A percentile compares a stretch with the other conserved stretches of the same genome.
Evolutionary conservation across 2,797 vertebrate species (phyloP).

Genomic region (Karalla daura): DNA sequence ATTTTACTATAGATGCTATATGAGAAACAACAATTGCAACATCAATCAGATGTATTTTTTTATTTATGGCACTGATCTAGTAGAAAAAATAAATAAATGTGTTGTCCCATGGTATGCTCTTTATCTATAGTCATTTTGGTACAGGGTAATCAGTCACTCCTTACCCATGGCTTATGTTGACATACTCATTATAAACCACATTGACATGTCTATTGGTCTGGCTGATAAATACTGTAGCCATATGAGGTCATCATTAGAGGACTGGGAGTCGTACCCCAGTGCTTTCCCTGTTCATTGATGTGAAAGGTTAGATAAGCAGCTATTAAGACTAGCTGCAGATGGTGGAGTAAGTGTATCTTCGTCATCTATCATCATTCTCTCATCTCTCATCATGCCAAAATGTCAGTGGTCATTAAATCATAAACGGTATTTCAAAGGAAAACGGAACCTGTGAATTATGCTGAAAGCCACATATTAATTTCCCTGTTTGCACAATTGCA

Average conservation of each 20-base stretch:
- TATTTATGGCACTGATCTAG: conserved; percentile 53
- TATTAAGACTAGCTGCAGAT: conserved; percentile 75
- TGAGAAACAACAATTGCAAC: conserved; percentile 15
- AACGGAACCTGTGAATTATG: conserved; percentile 52
- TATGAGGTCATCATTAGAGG: conserved; percentile 74
- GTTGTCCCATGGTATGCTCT: conserved; percentile 55
- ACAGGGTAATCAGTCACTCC: conserved; percentile 70
- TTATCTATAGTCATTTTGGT: conserved; percentile 61
- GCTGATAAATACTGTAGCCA: conserved; percentile 66
- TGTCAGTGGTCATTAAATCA: conserved; percentile 65
- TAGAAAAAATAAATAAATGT: conserved; percentile 57
- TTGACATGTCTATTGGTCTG: conserved; percentile 64
- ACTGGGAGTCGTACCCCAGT: conserved; percentile 51
- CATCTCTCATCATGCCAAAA: conserved; percentile 58
- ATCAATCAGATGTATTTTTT: conserved; percentile 46
- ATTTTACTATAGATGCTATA: too few species aligned
- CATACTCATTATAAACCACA: conserved; percentile 71
- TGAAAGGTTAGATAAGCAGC: conserved; percentile 83
- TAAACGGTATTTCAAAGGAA: conserved; percentile 49
- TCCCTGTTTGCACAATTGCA: conserved; percentile 63
- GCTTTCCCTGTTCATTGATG: conserved; percentile 68
- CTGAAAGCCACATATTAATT: conserved; percentile 60
- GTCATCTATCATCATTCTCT: too few species aligned
- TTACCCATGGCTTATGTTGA: conserved; percentile 53
- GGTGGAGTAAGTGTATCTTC: conserved; percentile 39